These are phyloP conservation scores for Atta texana DNA, from an alignment of 1,140 invertebrate species.

Conservation along the genomic window DNA sequence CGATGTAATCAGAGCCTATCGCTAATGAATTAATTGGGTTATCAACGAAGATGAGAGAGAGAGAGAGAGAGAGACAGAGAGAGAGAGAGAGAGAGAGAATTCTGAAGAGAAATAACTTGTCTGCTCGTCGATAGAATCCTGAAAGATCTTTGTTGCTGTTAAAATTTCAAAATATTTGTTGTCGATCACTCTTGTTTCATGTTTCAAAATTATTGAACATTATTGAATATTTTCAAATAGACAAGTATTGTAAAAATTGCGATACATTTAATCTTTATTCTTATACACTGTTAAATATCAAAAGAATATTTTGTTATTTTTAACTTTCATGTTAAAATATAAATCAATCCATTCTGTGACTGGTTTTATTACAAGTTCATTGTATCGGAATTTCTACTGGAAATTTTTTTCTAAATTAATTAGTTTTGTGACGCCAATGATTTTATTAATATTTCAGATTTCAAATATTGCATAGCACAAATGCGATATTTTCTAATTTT, in stretches of 20 bases:
- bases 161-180: conserved; percentile 9
- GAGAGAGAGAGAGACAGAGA: conserved; percentile 27
- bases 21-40: conserved; percentile 74
- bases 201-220: not conserved
- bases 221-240: not conserved
- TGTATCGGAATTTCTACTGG: not conserved
- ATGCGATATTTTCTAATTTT: conserved; percentile 27
- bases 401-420: not conserved
- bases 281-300: too few relatives aligned
- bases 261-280: not conserved
- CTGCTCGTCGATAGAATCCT: not conserved
- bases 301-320: too few relatives aligned
- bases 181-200: not conserved
- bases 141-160: not conserved
- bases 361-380: not conserved
- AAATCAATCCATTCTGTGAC: too few relatives aligned
- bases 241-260: not conserved
- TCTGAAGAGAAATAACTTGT: not conserved
- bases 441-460: not conserved
- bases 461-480: not conserved
- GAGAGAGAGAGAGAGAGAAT: conserved; percentile 8
- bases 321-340: too few relatives aligned
- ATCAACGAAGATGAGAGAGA: conserved; percentile 55
- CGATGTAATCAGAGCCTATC: conserved; percentile 72
- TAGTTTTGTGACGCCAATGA: too few relatives aligned